A percentile compares a stretch with the other conserved stretches of the same genome.
phyloP scores from a whole-genome alignment of 2,797 vertebrate genomes.

The Sylvilagus floridanus region DNA sequence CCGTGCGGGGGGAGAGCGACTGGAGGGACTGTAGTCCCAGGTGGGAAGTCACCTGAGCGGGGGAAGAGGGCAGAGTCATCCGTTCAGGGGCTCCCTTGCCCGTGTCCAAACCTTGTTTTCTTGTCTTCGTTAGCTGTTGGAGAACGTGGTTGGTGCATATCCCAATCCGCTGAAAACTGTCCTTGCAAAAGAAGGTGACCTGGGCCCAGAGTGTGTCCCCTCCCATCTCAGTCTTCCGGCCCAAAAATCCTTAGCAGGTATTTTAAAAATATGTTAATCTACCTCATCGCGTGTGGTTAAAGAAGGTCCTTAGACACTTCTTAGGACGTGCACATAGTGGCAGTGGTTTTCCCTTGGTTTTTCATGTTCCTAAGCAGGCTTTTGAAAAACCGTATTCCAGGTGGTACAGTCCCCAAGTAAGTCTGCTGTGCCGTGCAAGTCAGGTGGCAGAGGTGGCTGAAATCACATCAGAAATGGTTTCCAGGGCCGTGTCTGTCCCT shows the following conservation, averaged over 20 bases:
- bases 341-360: not conserved
- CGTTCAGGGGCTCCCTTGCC: too few relatives aligned
- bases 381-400: slow-evolving; percentile 31
- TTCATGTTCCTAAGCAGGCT: not conserved
- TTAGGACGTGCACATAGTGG: not conserved
- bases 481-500: slow-evolving; percentile 15
- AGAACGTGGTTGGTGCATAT: not conserved
- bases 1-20: not conserved
- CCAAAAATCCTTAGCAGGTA: not conserved
- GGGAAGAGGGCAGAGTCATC: too few relatives aligned
- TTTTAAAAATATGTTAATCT: not conserved
- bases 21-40: not conserved
- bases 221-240: not conserved
- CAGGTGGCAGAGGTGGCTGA: slow-evolving; percentile 2
- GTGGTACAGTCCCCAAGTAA: not conserved
- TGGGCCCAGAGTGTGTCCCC: accelerated
- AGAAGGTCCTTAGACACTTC: not conserved
- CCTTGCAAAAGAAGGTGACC: not conserved
- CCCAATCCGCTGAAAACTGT: not conserved
- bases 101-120: not conserved
- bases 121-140: not conserved
- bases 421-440: not conserved
- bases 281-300: not conserved
- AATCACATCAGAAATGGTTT: not conserved
- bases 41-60: not conserved